A percentile compares a stretch with the other conserved stretches of the same genome.
These are phyloP conservation scores for Acrocephalus arundinaceus DNA, from an alignment of 2,113 vertebrate species.

Conservation along the genomic window DNA sequence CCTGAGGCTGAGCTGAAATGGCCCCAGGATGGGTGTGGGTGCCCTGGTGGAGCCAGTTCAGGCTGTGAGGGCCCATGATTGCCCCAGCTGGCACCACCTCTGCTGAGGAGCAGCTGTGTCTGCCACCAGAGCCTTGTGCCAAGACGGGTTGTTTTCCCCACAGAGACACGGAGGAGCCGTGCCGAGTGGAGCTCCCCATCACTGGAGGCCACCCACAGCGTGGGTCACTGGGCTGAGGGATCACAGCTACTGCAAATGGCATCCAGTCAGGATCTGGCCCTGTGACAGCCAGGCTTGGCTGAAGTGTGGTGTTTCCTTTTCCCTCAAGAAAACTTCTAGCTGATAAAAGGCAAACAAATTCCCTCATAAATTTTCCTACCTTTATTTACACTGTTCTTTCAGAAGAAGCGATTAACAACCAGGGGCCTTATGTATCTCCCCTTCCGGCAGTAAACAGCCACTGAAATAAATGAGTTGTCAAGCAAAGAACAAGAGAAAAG, in stretches of 20 bases:
- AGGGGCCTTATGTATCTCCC: neutral
- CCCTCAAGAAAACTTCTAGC: neutral
- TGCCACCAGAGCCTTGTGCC: fast-evolving
- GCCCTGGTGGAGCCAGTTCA: neutral
- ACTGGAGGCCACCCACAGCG: fast-evolving
- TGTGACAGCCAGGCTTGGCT: fast-evolving
- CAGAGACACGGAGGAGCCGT: fast-evolving
- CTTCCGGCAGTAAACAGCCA: neutral
- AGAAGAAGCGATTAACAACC: neutral
- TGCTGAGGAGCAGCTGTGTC: neutral
- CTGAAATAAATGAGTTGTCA: neutral
- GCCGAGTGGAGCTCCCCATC: fast-evolving
- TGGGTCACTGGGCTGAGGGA: fast-evolving
- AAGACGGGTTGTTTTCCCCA: neutral
- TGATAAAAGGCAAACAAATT: neutral
- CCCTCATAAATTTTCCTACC: neutral
- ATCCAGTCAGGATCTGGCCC: fast-evolving
- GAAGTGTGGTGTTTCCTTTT: neutral
- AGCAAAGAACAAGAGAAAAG: neutral
- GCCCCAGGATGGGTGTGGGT: fast-evolving
- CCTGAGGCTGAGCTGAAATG: neutral
- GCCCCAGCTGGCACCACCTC: fast-evolving
- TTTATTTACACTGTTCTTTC: neutral
- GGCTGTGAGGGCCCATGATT: fast-evolving
- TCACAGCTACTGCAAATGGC: fast-evolving